Base-by-base conservation (phyloP, 1,140 invertebrate species). In the Lepidurus arcticus region DNA sequence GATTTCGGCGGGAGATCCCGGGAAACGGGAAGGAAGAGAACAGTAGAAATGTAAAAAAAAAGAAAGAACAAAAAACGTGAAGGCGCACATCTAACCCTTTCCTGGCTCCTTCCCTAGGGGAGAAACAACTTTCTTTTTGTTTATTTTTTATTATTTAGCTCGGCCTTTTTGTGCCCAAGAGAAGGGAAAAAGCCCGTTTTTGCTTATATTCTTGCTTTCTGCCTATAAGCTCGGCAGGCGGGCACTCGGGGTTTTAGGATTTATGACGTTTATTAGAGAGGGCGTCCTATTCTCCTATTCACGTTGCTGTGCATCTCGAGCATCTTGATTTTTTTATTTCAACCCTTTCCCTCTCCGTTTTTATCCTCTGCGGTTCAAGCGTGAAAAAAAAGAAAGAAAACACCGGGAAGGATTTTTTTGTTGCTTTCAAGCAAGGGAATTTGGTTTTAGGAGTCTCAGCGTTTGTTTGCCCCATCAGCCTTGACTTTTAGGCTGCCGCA, bases 261-360 rank as follows among this genome's bases (percentile, higher is more conserved):
- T 65, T 65, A 65, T 65, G 53, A 21, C 53, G 53, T n/a, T 65
- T 16, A 65, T 65, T 65, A 65, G 53, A 65, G 53, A 65, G 53
- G 53, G 53, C 53, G 53, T 65, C 13, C 13, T 65, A 65, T 65
- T 65, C 53, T 65, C 21, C 53, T n/a, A 16, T 65, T 65, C 53
- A 65, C 53, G 53, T 65, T 65, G 21, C 16, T 65, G 53, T 65
- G 53, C 53, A 65, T 65, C 53, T 65, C 53, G 9, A 16, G 21
- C 53, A 65, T 65, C 53, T 65, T 65, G 53, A 65, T 65, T 65
- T 65, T 47, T 65, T 65, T 65, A 65, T 65, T 65, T 65, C 53
- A 65, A 65, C 53, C 53, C 53, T 65, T 65, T 47, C 21, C 53
- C 53, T 34, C n/a, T 16, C 16, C 53, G 21, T 21, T 65, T n/a